Evolutionary conservation across 1,140 invertebrate species (phyloP), one percentile per base, ranked within the genome.

Genomic region (Lucilia cuprina): DNA sequence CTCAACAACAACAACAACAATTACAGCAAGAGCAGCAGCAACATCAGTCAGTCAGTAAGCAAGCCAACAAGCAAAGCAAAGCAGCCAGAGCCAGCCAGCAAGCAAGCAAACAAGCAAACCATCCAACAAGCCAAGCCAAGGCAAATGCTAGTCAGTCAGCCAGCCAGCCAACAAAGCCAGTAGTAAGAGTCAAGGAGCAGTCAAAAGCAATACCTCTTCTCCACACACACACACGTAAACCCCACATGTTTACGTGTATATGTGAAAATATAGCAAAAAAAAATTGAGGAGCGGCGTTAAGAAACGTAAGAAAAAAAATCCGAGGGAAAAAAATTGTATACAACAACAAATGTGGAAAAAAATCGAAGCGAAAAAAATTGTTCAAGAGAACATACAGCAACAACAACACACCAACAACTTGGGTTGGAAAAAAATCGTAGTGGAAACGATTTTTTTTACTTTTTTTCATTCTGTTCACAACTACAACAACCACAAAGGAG

Each of bases 121-220:
- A 34, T 77, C n/a, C n/a, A 10, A n/a, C 50, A 2, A 70, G 60
- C 35, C 35, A 82, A 78, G 34, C 75, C 88, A 89, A 88, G 9
- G 19, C 14, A 35, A n/a, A 30, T 30, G 25, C 25, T 30, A 49
- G 83, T 65, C 78, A 30, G 25, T 3, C 25, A 84, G 25, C 25
- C 3, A 49, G 83, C 65, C 78, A 30, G 25, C 25, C 25, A 84
- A 77, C 78, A 74, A 89, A 89, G 87, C 87, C 88, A 89, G 87
- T 87, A 89, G 87, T 89, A 87, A 89, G 87, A 87, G 85, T 89
- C 88, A 88, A 86, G 87, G 86, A 85, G 86, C 88, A 85, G 86
- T 87, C 83, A 70, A 60, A 70, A 70, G 65, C 65, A 70, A 70
- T 70, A 70, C 25, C 55, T 60, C 55, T 60, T 17, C 55, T 41